phyloP scores from a whole-genome alignment of 2,113 vertebrate species.

The Tichodroma muraria region DNA sequence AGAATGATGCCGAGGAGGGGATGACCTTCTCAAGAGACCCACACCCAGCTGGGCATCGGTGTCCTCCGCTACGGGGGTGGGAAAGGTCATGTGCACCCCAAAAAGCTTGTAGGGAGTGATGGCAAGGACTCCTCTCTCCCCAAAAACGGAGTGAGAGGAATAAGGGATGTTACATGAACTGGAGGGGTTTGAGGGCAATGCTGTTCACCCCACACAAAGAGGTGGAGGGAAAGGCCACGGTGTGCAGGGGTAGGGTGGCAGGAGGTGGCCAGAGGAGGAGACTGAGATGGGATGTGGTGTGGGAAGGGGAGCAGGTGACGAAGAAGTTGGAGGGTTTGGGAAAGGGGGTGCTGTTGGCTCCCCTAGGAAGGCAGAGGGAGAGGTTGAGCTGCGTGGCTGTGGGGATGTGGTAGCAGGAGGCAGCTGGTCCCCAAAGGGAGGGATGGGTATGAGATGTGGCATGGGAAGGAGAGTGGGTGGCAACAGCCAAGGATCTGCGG shows the following conservation, averaged over 20 bases:
- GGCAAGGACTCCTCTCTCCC: background rate
- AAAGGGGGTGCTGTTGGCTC: background rate
- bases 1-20: background rate
- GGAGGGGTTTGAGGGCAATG: background rate
- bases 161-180: background rate
- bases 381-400: background rate
- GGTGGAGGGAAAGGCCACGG: background rate
- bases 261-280: background rate
- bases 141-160: background rate
- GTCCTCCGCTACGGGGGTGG: fast-evolving
- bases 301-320: background rate
- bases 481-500: background rate
- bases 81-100: background rate
- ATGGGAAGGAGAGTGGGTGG: background rate
- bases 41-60: fast-evolving
- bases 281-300: fast-evolving
- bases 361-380: background rate
- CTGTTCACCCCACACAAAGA: background rate
- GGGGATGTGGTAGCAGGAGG: background rate
- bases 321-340: background rate
- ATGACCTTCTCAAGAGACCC: background rate
- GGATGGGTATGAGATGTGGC: background rate
- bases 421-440: background rate
- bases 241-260: background rate
- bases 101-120: background rate